A percentile compares a stretch with the other conserved stretches of the same genome.
Conservation (phyloP, 1,140 invertebrate species). For the Leguminivora glycinivorella region DNA sequence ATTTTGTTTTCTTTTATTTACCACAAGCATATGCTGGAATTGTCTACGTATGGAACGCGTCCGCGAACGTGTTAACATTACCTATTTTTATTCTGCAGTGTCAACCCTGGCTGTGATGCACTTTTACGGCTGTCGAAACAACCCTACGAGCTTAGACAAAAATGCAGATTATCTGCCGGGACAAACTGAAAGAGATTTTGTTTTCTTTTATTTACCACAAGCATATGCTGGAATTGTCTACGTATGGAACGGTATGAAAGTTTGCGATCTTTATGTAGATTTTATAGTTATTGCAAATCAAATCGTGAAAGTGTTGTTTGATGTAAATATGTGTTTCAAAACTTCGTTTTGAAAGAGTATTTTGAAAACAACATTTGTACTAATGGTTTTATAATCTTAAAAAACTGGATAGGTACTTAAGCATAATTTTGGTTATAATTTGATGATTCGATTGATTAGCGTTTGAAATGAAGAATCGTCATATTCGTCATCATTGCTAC, state of each 20-base stretch:
- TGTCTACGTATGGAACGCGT: neutral
- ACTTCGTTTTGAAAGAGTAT: too few relatives aligned
- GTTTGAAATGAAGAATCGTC: too few relatives aligned
- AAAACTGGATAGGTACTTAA: too few relatives aligned
- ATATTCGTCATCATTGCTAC: too few relatives aligned
- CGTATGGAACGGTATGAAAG: neutral
- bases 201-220: neutral
- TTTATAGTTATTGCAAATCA: conserved; percentile 4
- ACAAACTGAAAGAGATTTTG: neutral
- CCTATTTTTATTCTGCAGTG: neutral
- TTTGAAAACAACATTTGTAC: too few relatives aligned
- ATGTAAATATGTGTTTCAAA: neutral
- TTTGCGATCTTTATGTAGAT: conserved; percentile 4
- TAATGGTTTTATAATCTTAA: too few relatives aligned
- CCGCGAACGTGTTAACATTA: too few relatives aligned
- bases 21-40: neutral
- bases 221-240: neutral
- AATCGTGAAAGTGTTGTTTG: neutral
- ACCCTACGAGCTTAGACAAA: conserved; percentile 9
- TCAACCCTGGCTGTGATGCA: neutral
- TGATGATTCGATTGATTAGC: too few relatives aligned
- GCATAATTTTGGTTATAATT: too few relatives aligned
- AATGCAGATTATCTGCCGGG: conserved; percentile 2
- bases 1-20: neutral
- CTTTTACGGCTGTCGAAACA: conserved; percentile 3